Conservation (phyloP, 2,888 invertebrate species). For the Heliconius cydno region DNA sequence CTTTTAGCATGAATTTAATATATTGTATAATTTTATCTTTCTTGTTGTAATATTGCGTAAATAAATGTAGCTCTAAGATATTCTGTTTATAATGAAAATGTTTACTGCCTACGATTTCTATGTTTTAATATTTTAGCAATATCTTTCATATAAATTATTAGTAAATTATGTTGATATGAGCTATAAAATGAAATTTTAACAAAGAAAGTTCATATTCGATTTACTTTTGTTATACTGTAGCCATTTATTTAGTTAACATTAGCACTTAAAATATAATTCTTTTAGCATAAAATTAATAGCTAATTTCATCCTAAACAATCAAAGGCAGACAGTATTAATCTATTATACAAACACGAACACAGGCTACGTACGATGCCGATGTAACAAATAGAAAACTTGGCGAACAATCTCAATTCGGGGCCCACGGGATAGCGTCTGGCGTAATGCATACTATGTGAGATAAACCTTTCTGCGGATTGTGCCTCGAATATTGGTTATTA, state of each 20-base stretch:
- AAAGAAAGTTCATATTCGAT: too few species aligned
- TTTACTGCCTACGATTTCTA: neutral
- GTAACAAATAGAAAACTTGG: constrained; percentile 57
- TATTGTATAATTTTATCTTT: constrained; percentile 19
- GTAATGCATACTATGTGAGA: constrained; percentile 53
- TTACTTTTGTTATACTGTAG: neutral
- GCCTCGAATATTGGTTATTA: constrained; percentile 25
- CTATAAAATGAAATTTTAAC: neutral
- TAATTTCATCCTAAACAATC: constrained; percentile 25
- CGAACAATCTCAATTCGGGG: constrained; percentile 65
- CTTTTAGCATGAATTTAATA: constrained; percentile 45
- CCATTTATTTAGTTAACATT: neutral
- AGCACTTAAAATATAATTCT: neutral
- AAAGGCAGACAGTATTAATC: constrained; percentile 59
- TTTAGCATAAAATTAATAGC: too few species aligned
- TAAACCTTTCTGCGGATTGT: constrained; percentile 29
- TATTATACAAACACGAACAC: constrained; percentile 63
- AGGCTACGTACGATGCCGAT: constrained; percentile 48
- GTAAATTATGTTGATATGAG: neutral
- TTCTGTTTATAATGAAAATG: constrained; percentile 11
- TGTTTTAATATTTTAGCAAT: neutral
- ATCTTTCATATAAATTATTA: neutral
- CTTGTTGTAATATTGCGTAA: constrained; percentile 13
- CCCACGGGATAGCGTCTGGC: constrained; percentile 58
- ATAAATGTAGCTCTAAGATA: neutral